A percentile compares a stretch with the other conserved stretches of the same genome.
phyloP scores from a whole-genome alignment of 1,140 invertebrate species.

The Heliconius hewitsoni region DNA sequence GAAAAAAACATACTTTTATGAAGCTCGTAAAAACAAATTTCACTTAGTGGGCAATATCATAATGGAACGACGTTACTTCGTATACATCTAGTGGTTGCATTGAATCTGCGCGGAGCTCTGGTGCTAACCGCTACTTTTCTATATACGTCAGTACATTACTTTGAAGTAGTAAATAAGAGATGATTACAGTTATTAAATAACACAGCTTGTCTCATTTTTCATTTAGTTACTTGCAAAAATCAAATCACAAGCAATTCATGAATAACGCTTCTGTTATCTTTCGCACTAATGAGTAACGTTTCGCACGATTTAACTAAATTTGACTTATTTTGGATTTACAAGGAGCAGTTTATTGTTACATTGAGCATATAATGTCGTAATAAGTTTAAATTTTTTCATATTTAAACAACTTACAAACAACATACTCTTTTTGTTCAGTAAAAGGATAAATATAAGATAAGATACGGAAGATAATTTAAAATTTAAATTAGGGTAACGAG shows the following conservation, averaged over 20 bases:
- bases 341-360: too few species aligned
- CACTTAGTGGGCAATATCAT: constrained; percentile 74
- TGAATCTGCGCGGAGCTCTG: constrained; percentile 53
- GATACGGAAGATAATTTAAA: constrained; percentile 42
- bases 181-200: neutral
- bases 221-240: neutral
- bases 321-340: too few species aligned
- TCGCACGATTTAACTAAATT: too few species aligned
- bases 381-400: neutral
- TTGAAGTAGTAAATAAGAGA: constrained; percentile 29
- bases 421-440: neutral
- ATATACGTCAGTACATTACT: constrained; percentile 51
- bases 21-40: constrained; percentile 70
- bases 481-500: constrained; percentile 47
- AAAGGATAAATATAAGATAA: constrained; percentile 19
- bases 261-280: neutral
- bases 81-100: constrained; percentile 58
- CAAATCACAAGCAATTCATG: neutral
- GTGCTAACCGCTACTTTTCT: constrained; percentile 62
- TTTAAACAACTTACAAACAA: neutral
- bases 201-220: neutral
- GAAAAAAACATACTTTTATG: constrained; percentile 58
- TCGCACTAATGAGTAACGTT: neutral
- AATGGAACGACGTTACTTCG: constrained; percentile 68
- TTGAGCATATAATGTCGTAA: too few species aligned